phyloP scores from a whole-genome alignment of 2,797 vertebrate species.

The Spinus olivaceus region DNA sequence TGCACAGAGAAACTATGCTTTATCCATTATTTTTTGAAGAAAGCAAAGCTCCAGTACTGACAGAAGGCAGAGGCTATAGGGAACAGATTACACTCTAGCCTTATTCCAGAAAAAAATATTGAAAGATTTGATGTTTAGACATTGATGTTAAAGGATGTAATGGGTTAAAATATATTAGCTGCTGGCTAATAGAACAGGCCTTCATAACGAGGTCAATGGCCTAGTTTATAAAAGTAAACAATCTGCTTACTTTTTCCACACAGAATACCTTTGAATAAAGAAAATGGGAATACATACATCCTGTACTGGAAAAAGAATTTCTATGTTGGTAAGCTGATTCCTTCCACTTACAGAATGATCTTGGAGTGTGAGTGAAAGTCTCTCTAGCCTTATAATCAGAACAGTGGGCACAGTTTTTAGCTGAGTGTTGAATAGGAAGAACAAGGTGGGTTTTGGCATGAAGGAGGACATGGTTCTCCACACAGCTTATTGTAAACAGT shows the following conservation, averaged over 20 bases:
- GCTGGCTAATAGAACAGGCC: neutral
- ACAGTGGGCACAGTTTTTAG: neutral
- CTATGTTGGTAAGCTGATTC: neutral
- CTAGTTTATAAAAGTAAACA: neutral
- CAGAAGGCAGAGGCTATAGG: neutral
- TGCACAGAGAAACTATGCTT: neutral
- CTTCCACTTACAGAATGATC: neutral
- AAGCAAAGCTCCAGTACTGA: neutral
- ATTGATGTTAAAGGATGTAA: neutral
- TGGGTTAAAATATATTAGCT: neutral
- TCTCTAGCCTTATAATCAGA: neutral
- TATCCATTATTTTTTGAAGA: neutral
- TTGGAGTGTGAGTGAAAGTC: neutral
- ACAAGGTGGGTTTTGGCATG: neutral
- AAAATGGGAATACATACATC: neutral
- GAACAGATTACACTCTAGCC: neutral
- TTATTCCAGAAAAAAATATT: neutral
- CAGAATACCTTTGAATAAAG: neutral
- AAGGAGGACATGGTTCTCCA: neutral
- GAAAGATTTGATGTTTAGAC: neutral
- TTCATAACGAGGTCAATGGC: neutral
- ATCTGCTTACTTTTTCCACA: neutral
- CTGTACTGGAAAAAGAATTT: neutral
- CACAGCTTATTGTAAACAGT: neutral
- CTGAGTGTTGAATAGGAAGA: neutral